Conservation (phyloP, 2,113 vertebrate genomes). For the Lophochroa leadbeateri region DNA sequence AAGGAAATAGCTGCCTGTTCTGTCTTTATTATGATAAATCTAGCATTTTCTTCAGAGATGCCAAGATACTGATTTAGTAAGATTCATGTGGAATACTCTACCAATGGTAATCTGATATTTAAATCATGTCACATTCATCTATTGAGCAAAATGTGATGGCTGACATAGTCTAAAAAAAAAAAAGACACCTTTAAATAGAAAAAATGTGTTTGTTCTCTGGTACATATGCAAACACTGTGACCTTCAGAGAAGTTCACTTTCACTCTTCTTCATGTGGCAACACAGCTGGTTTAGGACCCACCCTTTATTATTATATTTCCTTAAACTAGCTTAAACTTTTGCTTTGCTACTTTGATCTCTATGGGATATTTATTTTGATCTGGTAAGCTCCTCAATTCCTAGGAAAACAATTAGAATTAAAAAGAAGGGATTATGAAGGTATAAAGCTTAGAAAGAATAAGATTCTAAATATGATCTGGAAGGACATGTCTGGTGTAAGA, state of each 20-base stretch:
- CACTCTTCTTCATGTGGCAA: not conserved
- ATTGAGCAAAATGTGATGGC: not conserved
- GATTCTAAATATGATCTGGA: constrained; percentile 55
- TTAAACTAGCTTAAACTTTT: constrained; percentile 46
- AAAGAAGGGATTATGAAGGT: constrained; percentile 65
- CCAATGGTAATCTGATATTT: not conserved
- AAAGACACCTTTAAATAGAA: not conserved
- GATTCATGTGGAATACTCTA: not conserved
- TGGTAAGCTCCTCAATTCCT: constrained; percentile 52
- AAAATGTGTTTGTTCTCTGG: not conserved
- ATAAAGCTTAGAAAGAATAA: constrained; percentile 54
- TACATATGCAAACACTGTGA: not conserved
- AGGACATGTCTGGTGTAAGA: constrained; percentile 41
- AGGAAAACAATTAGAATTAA: constrained; percentile 60
- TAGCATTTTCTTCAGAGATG: not conserved
- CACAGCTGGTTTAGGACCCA: not conserved
- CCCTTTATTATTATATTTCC: not conserved
- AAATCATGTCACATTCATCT: not conserved
- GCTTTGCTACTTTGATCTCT: constrained; percentile 22
- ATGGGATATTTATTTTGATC: constrained; percentile 57
- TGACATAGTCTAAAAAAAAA: not conserved
- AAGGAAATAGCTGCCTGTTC: not conserved
- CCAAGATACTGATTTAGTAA: not conserved
- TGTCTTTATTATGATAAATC: not conserved
- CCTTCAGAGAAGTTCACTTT: not conserved